A percentile compares a stretch with the other conserved stretches of the same genome.
phyloP scores from a whole-genome alignment of 2,888 invertebrate species.

The Scaptomyza caliginosa region DNA sequence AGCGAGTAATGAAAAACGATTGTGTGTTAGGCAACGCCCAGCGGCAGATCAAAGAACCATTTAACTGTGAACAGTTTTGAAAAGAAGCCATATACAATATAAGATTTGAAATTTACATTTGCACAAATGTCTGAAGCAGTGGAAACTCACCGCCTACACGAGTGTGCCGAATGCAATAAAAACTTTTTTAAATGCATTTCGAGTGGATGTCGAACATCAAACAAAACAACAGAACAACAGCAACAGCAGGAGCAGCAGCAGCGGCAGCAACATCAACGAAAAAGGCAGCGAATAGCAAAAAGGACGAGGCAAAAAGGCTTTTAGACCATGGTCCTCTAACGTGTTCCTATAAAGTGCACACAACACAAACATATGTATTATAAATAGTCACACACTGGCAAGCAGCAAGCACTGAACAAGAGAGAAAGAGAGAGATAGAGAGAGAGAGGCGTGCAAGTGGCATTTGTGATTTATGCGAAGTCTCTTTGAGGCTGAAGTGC shows the following conservation, averaged over 20 bases:
- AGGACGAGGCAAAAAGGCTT: conserved; percentile 63
- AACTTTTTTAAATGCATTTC: conserved; percentile 68
- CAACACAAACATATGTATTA: conserved; percentile 40
- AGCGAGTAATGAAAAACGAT: neutral
- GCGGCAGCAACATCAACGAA: conserved; percentile 2
- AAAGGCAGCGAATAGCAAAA: conserved; percentile 42
- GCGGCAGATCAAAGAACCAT: conserved; percentile 56
- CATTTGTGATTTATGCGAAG: conserved; percentile 72
- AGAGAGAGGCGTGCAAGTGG: conserved; percentile 40
- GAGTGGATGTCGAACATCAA: conserved; percentile 72
- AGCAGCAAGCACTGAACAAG: neutral
- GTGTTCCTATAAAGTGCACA: conserved; percentile 58
- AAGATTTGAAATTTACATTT: conserved; percentile 41
- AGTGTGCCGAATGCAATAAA: conserved; percentile 36
- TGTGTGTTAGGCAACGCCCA: conserved; percentile 8
- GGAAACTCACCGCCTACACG: conserved; percentile 7
- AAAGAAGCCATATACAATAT: conserved; percentile 13
- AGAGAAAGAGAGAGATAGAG: neutral
- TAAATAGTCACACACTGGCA: conserved; percentile 42
- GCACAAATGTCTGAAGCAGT: conserved; percentile 14
- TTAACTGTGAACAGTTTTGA: conserved; percentile 20
- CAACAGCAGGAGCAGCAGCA: neutral
- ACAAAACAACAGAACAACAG: conserved; percentile 37
- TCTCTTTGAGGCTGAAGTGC: conserved; percentile 74
- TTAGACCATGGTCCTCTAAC: conserved; percentile 58